A percentile compares a stretch with the other conserved stretches of the same genome.
Evolutionary conservation across 1,140 invertebrate species (phyloP).

Genomic region (Drosophila triauraria): DNA sequence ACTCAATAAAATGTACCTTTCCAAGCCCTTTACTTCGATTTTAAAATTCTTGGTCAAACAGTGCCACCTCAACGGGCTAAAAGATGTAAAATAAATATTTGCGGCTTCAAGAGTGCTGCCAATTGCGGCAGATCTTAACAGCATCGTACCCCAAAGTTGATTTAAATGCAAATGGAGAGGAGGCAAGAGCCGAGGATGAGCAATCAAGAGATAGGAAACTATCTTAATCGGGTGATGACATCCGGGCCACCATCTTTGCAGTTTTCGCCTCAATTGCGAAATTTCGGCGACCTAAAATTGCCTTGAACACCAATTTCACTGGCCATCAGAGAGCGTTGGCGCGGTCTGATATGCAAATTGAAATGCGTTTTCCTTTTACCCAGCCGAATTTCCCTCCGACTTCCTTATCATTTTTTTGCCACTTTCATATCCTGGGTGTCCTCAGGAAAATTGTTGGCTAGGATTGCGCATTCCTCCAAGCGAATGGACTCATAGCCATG

Average conservation of each 20-base stretch:
- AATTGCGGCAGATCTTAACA: conserved; percentile 15
- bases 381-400: not conserved
- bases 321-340: conserved; percentile 35
- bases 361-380: conserved; percentile 58
- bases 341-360: conserved; percentile 73
- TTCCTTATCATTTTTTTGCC: not conserved
- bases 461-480: conserved; percentile 1
- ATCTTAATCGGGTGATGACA: conserved; percentile 39
- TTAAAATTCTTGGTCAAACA: not conserved
- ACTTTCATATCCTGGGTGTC: not conserved
- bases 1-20: not conserved
- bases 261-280: conserved; percentile 31
- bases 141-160: conserved; percentile 33
- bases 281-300: conserved; percentile 31
- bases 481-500: conserved; percentile 1
- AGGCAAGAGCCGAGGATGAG: not conserved
- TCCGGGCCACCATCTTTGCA: conserved; percentile 23
- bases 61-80: not conserved
- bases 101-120: conserved; percentile 4
- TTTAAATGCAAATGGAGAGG: conserved; percentile 71
- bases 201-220: not conserved
- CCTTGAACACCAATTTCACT: conserved; percentile 34
- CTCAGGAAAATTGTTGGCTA: too few species aligned
- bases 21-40: not conserved
- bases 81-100: conserved; percentile 15